phyloP scores from a whole-genome alignment of 2,113 vertebrate genomes.

The Phalacrocorax pelagicus region DNA sequence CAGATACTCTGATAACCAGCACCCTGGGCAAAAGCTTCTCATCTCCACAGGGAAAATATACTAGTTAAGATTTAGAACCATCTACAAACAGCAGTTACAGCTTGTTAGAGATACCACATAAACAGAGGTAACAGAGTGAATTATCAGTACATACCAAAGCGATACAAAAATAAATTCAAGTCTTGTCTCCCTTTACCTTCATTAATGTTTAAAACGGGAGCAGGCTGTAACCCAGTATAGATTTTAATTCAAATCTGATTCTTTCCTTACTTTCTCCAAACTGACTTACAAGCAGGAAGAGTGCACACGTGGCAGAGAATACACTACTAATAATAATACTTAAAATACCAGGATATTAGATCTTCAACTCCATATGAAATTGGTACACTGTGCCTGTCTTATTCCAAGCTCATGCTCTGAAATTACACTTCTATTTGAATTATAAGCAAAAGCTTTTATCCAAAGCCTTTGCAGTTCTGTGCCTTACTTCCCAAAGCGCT shows the following conservation, averaged over 20 bases:
- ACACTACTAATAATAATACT: background rate
- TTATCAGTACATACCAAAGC: background rate
- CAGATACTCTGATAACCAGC: background rate
- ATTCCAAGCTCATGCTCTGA: background rate
- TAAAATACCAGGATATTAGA: constrained; percentile 6
- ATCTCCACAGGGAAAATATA: background rate
- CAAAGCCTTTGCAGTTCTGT: background rate
- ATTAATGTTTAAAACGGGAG: background rate
- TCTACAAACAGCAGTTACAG: background rate
- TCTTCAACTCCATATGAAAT: background rate
- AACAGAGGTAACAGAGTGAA: background rate
- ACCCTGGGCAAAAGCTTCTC: background rate
- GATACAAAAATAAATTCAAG: background rate
- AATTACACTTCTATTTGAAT: background rate
- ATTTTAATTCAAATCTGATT: background rate
- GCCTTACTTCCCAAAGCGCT: background rate
- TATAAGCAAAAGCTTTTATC: background rate
- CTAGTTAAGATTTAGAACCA: background rate
- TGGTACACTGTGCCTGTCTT: background rate
- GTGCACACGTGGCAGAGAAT: background rate
- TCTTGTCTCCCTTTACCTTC: background rate
- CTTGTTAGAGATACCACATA: background rate
- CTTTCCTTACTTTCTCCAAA: background rate
- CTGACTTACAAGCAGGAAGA: background rate
- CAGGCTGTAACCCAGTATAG: background rate